Evolutionary conservation across 2,113 vertebrate species (phyloP).

Genomic region (Callaeas wilsoni): DNA sequence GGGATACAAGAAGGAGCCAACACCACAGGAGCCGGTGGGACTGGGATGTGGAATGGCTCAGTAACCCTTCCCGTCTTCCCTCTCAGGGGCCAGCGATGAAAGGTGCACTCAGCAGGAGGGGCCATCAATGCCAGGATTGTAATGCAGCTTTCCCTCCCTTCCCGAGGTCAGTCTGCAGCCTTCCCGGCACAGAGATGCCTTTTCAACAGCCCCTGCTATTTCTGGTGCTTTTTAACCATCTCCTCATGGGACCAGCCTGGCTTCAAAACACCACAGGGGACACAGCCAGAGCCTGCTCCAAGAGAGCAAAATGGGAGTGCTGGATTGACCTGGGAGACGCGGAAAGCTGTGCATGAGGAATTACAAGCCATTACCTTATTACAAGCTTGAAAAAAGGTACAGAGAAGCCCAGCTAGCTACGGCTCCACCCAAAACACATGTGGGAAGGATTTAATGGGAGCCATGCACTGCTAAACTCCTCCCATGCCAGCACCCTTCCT

Average conservation of each 20-base stretch:
- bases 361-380: not conserved
- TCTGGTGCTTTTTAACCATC: not conserved
- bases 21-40: accelerated
- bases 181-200: not conserved
- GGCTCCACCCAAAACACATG: not conserved
- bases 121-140: conserved; percentile 8
- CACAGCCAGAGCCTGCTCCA: not conserved
- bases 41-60: not conserved
- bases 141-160: not conserved
- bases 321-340: not conserved
- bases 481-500: not conserved
- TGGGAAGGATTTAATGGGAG: not conserved
- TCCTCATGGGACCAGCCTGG: not conserved
- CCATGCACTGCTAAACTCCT: not conserved
- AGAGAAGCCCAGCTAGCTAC: not conserved
- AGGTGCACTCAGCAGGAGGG: not conserved
- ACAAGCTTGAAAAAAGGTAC: not conserved
- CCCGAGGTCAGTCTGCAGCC: not conserved
- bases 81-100: not conserved
- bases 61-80: not conserved
- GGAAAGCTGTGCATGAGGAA: not conserved
- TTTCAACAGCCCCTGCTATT: conserved; percentile 1
- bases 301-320: not conserved
- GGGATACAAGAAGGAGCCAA: not conserved
- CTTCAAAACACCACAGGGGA: not conserved